phyloP scores from a whole-genome alignment of 2,113 vertebrate genomes.

The Scartelaos histophorus region DNA sequence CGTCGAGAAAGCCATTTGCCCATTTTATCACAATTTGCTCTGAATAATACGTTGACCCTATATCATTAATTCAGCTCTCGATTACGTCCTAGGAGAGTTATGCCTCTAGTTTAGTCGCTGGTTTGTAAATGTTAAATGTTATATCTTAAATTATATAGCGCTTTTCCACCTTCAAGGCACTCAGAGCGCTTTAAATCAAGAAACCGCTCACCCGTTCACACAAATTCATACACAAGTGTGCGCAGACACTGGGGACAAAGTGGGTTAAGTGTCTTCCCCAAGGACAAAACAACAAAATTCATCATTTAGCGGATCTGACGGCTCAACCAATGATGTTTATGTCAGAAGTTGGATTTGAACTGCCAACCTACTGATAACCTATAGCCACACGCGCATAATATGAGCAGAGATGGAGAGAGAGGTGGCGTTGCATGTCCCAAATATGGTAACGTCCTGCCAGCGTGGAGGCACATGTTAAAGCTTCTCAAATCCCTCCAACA shows the following conservation, averaged over 20 bases:
- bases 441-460: conserved; percentile 54
- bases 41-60: conserved; percentile 58
- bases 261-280: no score
- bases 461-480: conserved; percentile 65
- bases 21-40: conserved; percentile 52
- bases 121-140: no score
- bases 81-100: conserved; percentile 28
- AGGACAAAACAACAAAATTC: no score
- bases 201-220: no score
- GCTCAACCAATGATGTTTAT: no score
- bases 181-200: no score
- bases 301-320: no score
- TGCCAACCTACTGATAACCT: conserved; percentile 24
- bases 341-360: no score
- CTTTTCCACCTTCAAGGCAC: no score
- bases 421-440: conserved; percentile 49
- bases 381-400: conserved; percentile 23
- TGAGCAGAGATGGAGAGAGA: conserved; percentile 59
- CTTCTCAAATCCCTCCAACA: conserved; percentile 73
- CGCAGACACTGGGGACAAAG: no score
- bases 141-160: no score
- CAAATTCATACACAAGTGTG: no score
- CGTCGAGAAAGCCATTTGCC: conserved; percentile 11
- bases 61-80: conserved; percentile 46
- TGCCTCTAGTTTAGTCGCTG: conserved; percentile 37